A percentile compares a stretch with the other conserved stretches of the same genome.
phyloP scores from a whole-genome alignment of 2,797 vertebrate genomes.

The Melanotaenia nigrans region DNA sequence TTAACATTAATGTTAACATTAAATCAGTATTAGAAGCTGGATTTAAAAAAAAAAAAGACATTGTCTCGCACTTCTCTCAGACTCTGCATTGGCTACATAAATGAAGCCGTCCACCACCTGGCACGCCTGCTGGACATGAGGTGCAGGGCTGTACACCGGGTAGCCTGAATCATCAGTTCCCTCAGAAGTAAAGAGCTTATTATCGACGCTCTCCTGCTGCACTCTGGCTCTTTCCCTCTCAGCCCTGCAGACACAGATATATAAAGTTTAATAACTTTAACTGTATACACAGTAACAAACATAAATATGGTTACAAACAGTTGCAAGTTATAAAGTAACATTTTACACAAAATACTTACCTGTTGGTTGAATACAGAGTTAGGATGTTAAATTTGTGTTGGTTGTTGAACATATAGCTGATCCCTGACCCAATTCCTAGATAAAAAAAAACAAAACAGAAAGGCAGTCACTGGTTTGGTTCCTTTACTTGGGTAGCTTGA shows the following conservation, averaged over 20 bases:
- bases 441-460: background rate
- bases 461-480: background rate
- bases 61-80: constrained; percentile 81
- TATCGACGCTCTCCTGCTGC: constrained; percentile 82
- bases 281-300: background rate
- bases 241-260: constrained; percentile 77
- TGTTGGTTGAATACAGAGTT: constrained; percentile 91
- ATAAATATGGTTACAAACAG: background rate
- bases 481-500: background rate
- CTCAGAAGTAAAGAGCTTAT: constrained; percentile 88
- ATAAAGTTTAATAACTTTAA: constrained; percentile 5
- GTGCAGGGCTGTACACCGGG: constrained; percentile 81
- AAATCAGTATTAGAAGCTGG: too few relatives aligned
- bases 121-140: constrained; percentile 91
- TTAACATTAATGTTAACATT: too few relatives aligned
- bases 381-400: constrained; percentile 92
- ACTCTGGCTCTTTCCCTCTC: constrained; percentile 90
- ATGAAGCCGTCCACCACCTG: constrained; percentile 92
- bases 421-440: constrained; percentile 75
- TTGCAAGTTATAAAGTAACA: background rate
- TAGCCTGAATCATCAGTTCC: constrained; percentile 73
- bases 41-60: background rate
- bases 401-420: constrained; percentile 75
- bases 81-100: constrained; percentile 93
- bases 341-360: constrained; percentile 76